A percentile compares a stretch with the other conserved stretches of the same genome.
Conservation (phyloP, 2,888 invertebrate genomes). For the Acanthosepion esculentum region DNA sequence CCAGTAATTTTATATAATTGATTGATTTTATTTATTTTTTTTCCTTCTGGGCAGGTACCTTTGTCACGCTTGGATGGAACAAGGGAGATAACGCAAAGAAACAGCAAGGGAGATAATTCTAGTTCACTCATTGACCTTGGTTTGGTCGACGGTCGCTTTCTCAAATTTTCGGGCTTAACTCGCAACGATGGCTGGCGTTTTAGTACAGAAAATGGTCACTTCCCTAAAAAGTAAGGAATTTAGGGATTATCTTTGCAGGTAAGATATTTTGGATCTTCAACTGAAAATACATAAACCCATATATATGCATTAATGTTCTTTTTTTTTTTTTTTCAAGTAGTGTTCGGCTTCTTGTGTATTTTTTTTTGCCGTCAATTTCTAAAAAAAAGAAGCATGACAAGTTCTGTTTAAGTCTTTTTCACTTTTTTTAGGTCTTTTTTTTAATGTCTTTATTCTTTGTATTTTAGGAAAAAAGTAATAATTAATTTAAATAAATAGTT, state of each 20-base stretch:
- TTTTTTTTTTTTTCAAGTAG: too few species aligned
- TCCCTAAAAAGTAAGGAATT: conserved; percentile 65
- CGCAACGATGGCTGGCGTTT: conserved; percentile 53
- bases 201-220: conserved; percentile 55
- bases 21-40: too few species aligned
- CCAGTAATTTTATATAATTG: too few species aligned
- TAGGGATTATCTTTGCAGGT: conserved; percentile 65
- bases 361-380: neutral
- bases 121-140: neutral
- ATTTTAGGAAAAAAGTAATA: too few species aligned
- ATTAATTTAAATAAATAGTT: too few species aligned
- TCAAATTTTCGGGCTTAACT: neutral
- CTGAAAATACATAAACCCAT: neutral
- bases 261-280: neutral
- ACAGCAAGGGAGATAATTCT: neutral
- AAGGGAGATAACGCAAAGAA: too few species aligned
- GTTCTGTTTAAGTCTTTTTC: too few species aligned
- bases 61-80: too few species aligned
- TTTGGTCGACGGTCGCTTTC: neutral
- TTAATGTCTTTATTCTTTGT: too few species aligned
- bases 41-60: too few species aligned
- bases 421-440: too few species aligned
- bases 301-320: neutral
- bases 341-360: neutral
- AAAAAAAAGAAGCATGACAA: neutral